Conservation (phyloP, 2,113 vertebrate species). For the Lontra canadensis region DNA sequence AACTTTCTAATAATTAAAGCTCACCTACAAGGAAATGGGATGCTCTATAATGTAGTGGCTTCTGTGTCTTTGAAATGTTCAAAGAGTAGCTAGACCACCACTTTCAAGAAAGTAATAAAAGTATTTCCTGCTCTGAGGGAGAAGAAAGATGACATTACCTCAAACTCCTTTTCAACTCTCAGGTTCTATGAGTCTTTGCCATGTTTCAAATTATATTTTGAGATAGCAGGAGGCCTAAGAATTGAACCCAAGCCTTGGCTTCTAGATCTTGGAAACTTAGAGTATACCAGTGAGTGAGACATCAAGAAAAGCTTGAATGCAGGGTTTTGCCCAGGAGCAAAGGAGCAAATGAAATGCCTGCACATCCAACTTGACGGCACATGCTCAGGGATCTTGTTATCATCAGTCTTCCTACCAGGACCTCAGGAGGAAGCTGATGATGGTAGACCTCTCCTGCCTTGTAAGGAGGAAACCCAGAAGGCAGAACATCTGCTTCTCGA, state of each 20-base stretch:
- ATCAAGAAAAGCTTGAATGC: not conserved
- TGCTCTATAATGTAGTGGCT: not conserved
- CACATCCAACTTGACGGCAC: not conserved
- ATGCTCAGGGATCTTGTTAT: not conserved
- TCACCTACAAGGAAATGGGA: not conserved
- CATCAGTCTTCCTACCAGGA: not conserved
- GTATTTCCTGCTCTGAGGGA: not conserved
- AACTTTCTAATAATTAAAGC: not conserved
- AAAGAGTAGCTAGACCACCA: not conserved
- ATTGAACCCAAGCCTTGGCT: not conserved
- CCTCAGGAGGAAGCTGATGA: not conserved
- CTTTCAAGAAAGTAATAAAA: not conserved
- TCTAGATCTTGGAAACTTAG: not conserved
- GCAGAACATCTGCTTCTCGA: not conserved
- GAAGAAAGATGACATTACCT: not conserved
- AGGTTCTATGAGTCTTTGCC: not conserved
- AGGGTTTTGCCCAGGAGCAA: not conserved
- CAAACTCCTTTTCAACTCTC: not conserved
- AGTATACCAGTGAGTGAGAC: not conserved
- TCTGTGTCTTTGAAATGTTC: not conserved
- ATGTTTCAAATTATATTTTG: not conserved
- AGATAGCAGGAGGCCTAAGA: not conserved
- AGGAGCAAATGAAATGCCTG: not conserved
- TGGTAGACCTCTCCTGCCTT: not conserved
- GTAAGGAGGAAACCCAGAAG: not conserved